A percentile compares a stretch with the other conserved stretches of the same genome.
These are phyloP conservation scores for Serripes groenlandicus DNA, from an alignment of 2,888 invertebrate genomes.

Conservation along the genomic window DNA sequence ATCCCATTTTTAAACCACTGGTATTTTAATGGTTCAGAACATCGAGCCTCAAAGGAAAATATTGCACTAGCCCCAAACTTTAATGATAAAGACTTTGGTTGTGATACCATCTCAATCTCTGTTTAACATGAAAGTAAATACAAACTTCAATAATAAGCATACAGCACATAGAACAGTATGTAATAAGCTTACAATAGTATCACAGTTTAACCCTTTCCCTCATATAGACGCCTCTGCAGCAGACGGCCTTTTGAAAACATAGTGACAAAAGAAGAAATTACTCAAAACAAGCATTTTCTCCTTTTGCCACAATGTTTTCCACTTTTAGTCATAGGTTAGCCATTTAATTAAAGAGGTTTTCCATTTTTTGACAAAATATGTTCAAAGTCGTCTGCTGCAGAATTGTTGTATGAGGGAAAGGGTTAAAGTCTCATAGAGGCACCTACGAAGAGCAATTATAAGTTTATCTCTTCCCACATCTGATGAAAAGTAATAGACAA, in stretches of 20 bases:
- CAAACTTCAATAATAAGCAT: too few species aligned
- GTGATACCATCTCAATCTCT: constrained; percentile 77
- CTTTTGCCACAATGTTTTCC: neutral
- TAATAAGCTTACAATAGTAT: too few species aligned
- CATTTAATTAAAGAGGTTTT: too few species aligned
- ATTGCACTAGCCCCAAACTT: constrained; percentile 73
- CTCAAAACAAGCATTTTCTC: neutral
- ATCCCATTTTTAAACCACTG: constrained; percentile 80
- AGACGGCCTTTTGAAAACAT: neutral
- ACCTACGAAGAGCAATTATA: too few species aligned
- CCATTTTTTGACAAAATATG: too few species aligned
- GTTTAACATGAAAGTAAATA: constrained; percentile 29
- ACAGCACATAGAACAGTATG: too few species aligned
- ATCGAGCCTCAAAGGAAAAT: constrained; percentile 75
- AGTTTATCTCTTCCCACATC: too few species aligned
- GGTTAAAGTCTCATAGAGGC: too few species aligned
- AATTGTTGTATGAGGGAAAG: too few species aligned
- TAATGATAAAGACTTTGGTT: constrained; percentile 76
- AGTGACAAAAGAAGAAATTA: neutral
- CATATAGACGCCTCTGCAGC: neutral
- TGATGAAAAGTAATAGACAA: too few species aligned
- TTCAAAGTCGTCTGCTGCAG: too few species aligned
- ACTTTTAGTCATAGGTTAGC: too few species aligned
- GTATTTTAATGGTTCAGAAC: constrained; percentile 69
- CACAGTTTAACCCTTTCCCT: neutral